Evolutionary conservation across 2,888 invertebrate genomes (phyloP).

Genomic region (Lithophane socia): DNA sequence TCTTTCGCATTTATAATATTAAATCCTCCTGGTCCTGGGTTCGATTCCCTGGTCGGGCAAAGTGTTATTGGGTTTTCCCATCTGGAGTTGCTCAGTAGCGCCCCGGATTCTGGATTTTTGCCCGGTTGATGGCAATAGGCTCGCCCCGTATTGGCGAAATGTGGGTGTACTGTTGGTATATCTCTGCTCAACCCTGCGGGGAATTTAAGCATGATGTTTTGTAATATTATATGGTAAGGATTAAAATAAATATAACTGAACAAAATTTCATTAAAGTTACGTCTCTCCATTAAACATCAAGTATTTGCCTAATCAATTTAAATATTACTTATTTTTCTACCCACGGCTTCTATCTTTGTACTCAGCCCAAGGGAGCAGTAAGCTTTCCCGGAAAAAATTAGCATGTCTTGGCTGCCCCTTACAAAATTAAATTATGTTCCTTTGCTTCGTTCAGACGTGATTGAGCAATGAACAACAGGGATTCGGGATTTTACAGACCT

Average conservation of each 20-base stretch:
- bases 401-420: constrained; percentile 24
- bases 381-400: constrained; percentile 44
- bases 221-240: too few species aligned
- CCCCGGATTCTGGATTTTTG: too few species aligned
- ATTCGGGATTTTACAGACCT: constrained; percentile 20
- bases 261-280: not conserved
- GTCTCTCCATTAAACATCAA: constrained; percentile 9
- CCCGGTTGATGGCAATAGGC: too few species aligned
- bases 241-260: not conserved
- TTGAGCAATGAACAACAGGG: constrained; percentile 30
- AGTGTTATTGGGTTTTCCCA: too few species aligned
- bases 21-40: too few species aligned
- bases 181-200: too few species aligned
- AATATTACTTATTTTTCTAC: constrained; percentile 21
- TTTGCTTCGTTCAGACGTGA: constrained; percentile 26
- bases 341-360: constrained; percentile 5
- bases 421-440: constrained; percentile 50
- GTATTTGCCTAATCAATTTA: constrained; percentile 36
- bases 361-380: constrained; percentile 26
- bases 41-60: too few species aligned
- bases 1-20: too few species aligned
- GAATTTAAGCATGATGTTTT: too few species aligned
- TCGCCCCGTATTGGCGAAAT: too few species aligned
- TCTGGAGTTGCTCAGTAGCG: too few species aligned
- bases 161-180: too few species aligned